Evolutionary conservation across 2,888 invertebrate genomes (phyloP).

Genomic region (Automeris io): DNA sequence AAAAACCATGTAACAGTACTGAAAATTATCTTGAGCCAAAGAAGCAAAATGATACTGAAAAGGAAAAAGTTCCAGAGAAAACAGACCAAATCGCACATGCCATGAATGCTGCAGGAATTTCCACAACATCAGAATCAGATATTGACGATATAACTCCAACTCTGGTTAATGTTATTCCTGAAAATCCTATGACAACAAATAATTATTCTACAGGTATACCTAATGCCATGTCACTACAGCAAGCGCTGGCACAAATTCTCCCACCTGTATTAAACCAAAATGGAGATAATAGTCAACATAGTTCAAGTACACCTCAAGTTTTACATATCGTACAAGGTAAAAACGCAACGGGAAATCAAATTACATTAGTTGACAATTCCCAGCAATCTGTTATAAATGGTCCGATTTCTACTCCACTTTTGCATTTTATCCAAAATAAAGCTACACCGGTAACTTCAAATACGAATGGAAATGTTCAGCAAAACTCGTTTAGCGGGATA

Average conservation of each 20-base stretch:
- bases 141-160: conserved; percentile 45
- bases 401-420: conserved; percentile 53
- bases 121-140: conserved; percentile 41
- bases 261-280: conserved; percentile 61
- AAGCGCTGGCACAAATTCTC: conserved; percentile 66
- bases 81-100: conserved; percentile 65
- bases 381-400: conserved; percentile 60
- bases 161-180: conserved; percentile 71
- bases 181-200: conserved; percentile 51
- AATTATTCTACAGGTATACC: conserved; percentile 55
- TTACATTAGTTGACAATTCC: conserved; percentile 55
- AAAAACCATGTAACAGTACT: conserved; percentile 17
- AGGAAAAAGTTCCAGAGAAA: conserved; percentile 62
- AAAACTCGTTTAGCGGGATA: conserved; percentile 53
- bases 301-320: conserved; percentile 47
- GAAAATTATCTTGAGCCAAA: conserved; percentile 21
- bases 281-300: conserved; percentile 40
- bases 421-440: conserved; percentile 71
- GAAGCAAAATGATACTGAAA: conserved; percentile 32
- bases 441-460: conserved; percentile 26
- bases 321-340: conserved; percentile 71
- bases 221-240: conserved; percentile 62
- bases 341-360: conserved; percentile 53
- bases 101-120: conserved; percentile 66
- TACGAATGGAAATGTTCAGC: conserved; percentile 39